Percentiles rank a stretch among this genome's conserved stretches.
These are phyloP conservation scores for Endotricha flammealis DNA, from an alignment of 2,888 invertebrate species.

Conservation along the genomic window DNA sequence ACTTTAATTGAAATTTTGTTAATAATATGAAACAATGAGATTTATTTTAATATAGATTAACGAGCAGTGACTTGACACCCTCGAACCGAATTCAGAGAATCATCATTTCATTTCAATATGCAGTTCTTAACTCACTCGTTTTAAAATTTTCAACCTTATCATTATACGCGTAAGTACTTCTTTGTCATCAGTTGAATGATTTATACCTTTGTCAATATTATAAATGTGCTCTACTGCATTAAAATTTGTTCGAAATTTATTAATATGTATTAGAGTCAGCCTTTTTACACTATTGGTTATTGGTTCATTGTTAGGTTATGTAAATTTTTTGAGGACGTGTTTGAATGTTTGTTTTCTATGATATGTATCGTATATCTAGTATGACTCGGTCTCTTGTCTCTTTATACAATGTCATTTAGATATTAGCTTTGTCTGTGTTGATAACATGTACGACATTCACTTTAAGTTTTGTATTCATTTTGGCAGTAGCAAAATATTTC, in stretches of 20 bases:
- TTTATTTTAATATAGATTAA: conserved; percentile 76
- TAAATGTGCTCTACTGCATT: conserved; percentile 48
- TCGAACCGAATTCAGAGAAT: conserved; percentile 38
- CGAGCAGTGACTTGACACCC: conserved; percentile 72
- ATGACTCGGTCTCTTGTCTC: conserved; percentile 12
- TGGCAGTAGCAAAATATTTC: too few relatives aligned
- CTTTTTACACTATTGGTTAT: conserved; percentile 67
- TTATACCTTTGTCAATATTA: conserved; percentile 29
- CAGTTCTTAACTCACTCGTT: not conserved
- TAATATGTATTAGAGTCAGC: conserved; percentile 70
- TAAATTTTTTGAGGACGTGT: conserved; percentile 46
- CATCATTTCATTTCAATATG: conserved; percentile 13
- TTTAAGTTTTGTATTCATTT: not conserved
- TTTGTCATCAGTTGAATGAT: not conserved
- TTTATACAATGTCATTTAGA: conserved; percentile 13
- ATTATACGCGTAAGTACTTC: not conserved
- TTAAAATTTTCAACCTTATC: not conserved
- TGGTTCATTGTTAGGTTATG: conserved; percentile 65
- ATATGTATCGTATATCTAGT: conserved; percentile 26
- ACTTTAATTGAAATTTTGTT: conserved; percentile 58
- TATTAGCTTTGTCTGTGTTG: not conserved
- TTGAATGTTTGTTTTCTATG: conserved; percentile 40
- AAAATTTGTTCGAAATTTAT: conserved; percentile 63
- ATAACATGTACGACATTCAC: not conserved
- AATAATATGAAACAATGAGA: conserved; percentile 66